These are phyloP conservation scores for Andrena fulva DNA, from an alignment of 2,888 invertebrate genomes.

Conservation along the genomic window DNA sequence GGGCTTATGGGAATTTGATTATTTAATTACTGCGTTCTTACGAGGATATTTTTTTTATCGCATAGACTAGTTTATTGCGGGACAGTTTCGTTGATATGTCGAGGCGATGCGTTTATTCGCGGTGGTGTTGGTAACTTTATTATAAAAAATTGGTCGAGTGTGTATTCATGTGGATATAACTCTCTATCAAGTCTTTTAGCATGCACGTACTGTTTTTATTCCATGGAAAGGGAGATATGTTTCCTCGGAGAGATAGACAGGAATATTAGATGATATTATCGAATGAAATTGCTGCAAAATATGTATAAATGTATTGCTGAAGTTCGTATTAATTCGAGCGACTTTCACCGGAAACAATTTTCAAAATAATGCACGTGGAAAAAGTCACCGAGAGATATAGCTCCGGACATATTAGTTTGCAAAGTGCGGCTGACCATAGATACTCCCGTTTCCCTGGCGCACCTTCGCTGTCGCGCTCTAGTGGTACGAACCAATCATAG, in stretches of 20 bases:
- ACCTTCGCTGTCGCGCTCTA: neutral
- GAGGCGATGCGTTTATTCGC: too few relatives aligned
- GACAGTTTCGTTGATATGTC: too few relatives aligned
- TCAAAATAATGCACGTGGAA: neutral
- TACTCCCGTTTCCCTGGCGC: neutral
- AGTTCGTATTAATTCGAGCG: neutral
- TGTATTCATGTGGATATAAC: neutral
- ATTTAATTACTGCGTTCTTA: constrained; percentile 20
- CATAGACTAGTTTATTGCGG: neutral
- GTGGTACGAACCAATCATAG: neutral
- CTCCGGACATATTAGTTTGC: neutral
- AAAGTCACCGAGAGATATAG: neutral
- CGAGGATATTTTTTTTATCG: neutral
- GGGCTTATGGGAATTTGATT: constrained; percentile 14
- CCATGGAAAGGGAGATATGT: too few relatives aligned
- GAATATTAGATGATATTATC: too few relatives aligned
- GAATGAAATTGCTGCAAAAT: too few relatives aligned
- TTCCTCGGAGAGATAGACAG: too few relatives aligned
- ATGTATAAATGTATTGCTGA: too few relatives aligned
- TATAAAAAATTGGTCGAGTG: neutral
- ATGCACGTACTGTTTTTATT: too few relatives aligned
- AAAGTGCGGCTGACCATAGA: neutral
- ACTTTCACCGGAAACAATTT: neutral
- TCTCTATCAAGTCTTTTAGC: neutral
- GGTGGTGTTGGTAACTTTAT: neutral